Conservation (phyloP, 2,797 vertebrate species). For the Lophotriccus pileatus region DNA sequence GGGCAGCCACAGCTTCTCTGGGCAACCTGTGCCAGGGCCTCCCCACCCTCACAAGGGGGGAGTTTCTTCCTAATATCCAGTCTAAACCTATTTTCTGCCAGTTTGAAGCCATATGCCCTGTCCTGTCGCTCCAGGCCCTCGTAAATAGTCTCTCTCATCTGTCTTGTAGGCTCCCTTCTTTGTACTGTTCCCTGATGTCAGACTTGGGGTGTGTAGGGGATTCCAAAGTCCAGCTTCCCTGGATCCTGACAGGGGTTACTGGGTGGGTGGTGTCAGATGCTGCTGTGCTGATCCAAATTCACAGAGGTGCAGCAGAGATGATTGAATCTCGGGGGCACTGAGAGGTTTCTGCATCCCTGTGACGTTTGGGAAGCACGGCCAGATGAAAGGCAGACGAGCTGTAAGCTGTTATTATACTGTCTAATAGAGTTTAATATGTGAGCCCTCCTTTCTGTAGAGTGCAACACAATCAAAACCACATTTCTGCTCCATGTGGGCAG, state of each 20-base stretch:
- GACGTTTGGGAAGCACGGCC: slow-evolving; percentile 21
- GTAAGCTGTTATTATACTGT: slow-evolving; percentile 55
- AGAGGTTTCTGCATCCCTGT: background rate
- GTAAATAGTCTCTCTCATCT: background rate
- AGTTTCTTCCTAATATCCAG: background rate
- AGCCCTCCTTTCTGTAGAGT: slow-evolving; percentile 43
- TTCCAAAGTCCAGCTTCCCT: background rate
- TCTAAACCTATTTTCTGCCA: fast-evolving
- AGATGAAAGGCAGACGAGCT: slow-evolving; percentile 61
- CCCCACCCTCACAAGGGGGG: fast-evolving
- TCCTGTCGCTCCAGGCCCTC: background rate
- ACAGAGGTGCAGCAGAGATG: background rate
- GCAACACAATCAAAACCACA: slow-evolving; percentile 66
- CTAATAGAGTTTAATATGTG: slow-evolving; percentile 51
- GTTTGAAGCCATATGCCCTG: background rate
- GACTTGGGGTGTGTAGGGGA: fast-evolving
- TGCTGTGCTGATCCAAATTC: background rate
- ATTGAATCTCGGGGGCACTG: background rate
- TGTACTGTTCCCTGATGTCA: background rate
- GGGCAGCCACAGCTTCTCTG: background rate
- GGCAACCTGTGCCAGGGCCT: background rate
- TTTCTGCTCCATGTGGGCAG: slow-evolving; percentile 55
- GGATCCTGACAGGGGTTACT: background rate
- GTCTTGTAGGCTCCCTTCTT: background rate
- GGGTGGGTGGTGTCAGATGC: background rate